Evolutionary conservation across 2,797 vertebrate species (phyloP).

Genomic region (Gymnothorax javanicus): DNA sequence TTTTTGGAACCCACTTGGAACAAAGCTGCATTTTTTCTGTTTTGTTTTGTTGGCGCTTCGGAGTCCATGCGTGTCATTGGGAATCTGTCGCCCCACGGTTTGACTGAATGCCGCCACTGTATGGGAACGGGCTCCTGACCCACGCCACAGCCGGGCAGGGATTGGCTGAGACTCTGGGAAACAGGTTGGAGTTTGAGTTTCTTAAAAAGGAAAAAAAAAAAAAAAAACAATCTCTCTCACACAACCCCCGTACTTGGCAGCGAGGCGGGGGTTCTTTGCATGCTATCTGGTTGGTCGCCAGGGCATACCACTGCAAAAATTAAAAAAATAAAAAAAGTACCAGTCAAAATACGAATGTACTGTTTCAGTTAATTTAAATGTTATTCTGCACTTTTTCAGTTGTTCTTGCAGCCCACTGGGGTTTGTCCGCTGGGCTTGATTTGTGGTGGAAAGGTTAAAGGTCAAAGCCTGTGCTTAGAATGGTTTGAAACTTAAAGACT

Average conservation of each 20-base stretch:
- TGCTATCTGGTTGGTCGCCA: slow-evolving; percentile 14
- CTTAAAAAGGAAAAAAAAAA: not conserved
- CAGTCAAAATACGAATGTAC: slow-evolving; percentile 9
- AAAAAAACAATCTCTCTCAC: slow-evolving; percentile 1
- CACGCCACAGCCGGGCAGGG: slow-evolving; percentile 14
- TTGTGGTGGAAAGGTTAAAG: not conserved
- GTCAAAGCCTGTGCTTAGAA: not conserved
- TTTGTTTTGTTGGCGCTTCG: not conserved
- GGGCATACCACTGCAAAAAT: not conserved
- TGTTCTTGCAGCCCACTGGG: slow-evolving; percentile 1
- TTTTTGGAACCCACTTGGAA: not conserved
- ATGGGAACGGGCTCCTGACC: slow-evolving; percentile 13
- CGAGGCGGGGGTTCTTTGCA: not conserved
- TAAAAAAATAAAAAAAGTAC: not conserved
- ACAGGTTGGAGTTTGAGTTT: slow-evolving; percentile 22
- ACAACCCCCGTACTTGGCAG: slow-evolving; percentile 13
- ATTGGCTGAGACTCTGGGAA: slow-evolving; percentile 19
- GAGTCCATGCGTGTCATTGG: not conserved
- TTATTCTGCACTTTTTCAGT: not conserved
- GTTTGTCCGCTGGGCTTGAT: not conserved
- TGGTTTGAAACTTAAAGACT: not conserved
- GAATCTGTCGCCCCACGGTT: not conserved
- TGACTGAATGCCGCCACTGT: not conserved
- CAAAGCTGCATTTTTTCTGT: not conserved
- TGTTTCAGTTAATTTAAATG: not conserved